Conservation (phyloP, 1,140 invertebrate species). For the Trypoxylus dichotomus region DNA sequence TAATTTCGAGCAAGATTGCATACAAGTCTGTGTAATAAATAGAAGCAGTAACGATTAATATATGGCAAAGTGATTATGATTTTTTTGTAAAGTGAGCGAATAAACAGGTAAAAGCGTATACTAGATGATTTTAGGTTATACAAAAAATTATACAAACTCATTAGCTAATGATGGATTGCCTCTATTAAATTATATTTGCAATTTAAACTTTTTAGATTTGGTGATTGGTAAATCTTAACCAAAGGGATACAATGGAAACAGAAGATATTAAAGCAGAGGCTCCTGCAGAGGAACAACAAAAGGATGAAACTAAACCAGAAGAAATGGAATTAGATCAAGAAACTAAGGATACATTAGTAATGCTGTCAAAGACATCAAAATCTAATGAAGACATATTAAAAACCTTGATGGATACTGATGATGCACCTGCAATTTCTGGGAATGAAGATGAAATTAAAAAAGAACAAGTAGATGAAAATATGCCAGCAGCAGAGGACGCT, state of each 20-base stretch:
- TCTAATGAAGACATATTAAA: slow-evolving; percentile 17
- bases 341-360: neutral
- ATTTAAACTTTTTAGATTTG: neutral
- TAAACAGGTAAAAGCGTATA: too few relatives aligned
- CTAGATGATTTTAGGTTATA: neutral
- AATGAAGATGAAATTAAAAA: neutral
- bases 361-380: neutral
- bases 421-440: neutral
- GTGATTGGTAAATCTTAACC: neutral
- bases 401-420: neutral
- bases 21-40: too few relatives aligned
- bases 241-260: neutral
- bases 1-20: too few relatives aligned
- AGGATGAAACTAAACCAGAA: slow-evolving; percentile 1
- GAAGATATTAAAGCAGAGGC: slow-evolving; percentile 1
- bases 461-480: neutral
- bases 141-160: neutral
- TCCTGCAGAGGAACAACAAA: neutral
- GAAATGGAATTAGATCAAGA: slow-evolving; percentile 19
- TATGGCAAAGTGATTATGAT: too few relatives aligned
- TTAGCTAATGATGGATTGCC: neutral
- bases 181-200: neutral
- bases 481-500: neutral
- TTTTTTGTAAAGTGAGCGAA: too few relatives aligned
- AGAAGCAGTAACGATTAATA: too few relatives aligned